Evolutionary conservation across 2,888 invertebrate genomes (phyloP).

Genomic region (Abscondita cerata): DNA sequence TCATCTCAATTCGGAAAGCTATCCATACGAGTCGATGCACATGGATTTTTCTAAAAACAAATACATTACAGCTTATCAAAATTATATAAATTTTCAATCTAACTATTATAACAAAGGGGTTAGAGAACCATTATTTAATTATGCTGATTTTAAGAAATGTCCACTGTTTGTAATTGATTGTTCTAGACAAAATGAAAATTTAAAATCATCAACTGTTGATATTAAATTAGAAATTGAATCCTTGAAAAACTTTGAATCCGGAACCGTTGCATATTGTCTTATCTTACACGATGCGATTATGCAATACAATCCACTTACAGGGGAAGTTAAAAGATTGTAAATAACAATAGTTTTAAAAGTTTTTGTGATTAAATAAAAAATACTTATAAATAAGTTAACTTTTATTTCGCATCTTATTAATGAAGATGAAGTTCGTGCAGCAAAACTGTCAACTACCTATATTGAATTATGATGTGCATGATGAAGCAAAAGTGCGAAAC

Average conservation of each 20-base stretch:
- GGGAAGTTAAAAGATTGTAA: too few species aligned
- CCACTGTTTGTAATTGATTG: conserved; percentile 35
- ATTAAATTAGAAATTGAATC: conserved; percentile 42
- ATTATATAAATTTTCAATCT: conserved; percentile 40
- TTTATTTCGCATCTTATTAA: too few species aligned
- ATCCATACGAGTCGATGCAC: conserved; percentile 49
- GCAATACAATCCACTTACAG: too few species aligned
- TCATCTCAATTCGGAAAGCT: conserved; percentile 48
- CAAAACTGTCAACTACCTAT: too few species aligned
- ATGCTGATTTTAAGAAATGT: conserved; percentile 21
- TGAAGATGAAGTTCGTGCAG: too few species aligned
- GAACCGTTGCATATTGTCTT: conserved; percentile 45
- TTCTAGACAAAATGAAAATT: conserved; percentile 38
- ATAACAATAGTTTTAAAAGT: too few species aligned
- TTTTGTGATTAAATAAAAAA: too few species aligned
- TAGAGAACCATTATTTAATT: conserved; percentile 15
- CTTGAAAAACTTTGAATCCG: conserved; percentile 30
- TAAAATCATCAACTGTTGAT: conserved; percentile 41
- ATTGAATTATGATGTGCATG: too few species aligned
- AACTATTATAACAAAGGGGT: conserved; percentile 32
- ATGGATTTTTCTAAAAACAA: conserved; percentile 41
- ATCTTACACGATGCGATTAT: conserved; percentile 40
- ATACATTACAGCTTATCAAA: conserved; percentile 37
- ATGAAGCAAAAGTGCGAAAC: too few species aligned
- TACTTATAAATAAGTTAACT: too few species aligned